Evolutionary conservation across 2,113 vertebrate species (phyloP).

Genomic region (Cryptotis parvus): DNA sequence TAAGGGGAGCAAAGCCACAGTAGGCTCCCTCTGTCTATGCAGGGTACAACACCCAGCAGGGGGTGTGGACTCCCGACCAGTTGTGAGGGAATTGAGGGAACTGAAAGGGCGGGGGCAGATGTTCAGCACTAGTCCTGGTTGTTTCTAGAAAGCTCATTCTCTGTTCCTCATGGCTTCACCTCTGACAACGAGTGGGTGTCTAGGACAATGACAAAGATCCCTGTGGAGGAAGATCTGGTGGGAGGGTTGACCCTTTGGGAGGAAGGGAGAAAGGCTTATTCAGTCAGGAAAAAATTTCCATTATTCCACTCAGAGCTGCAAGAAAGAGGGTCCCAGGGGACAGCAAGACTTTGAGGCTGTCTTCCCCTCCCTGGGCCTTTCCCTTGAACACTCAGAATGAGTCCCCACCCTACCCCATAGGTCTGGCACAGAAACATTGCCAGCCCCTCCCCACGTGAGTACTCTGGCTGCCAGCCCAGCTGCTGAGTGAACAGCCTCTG

Average conservation of each 20-base stretch:
- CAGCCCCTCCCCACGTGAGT: not conserved
- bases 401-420: too few species aligned
- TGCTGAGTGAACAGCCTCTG: conserved; percentile 23
- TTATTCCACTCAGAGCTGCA: not conserved
- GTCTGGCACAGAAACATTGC: too few species aligned
- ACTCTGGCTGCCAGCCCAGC: conserved; percentile 55
- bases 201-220: not conserved
- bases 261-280: conserved; percentile 60
- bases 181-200: conserved; percentile 45
- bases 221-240: accelerated
- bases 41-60: not conserved
- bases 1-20: not conserved
- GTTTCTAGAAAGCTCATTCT: conserved; percentile 67
- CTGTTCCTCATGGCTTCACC: conserved; percentile 40
- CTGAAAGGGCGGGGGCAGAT: not conserved
- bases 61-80: accelerated
- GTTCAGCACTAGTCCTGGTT: not conserved
- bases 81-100: not conserved
- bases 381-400: not conserved
- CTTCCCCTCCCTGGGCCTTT: not conserved
- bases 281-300: conserved; percentile 49
- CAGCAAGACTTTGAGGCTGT: not conserved
- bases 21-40: not conserved
- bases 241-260: not conserved
- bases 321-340: not conserved